Evolutionary conservation across 2,888 invertebrate species (phyloP), one percentile per base, ranked within the genome.

Genomic region (Ophioninae sp.): DNA sequence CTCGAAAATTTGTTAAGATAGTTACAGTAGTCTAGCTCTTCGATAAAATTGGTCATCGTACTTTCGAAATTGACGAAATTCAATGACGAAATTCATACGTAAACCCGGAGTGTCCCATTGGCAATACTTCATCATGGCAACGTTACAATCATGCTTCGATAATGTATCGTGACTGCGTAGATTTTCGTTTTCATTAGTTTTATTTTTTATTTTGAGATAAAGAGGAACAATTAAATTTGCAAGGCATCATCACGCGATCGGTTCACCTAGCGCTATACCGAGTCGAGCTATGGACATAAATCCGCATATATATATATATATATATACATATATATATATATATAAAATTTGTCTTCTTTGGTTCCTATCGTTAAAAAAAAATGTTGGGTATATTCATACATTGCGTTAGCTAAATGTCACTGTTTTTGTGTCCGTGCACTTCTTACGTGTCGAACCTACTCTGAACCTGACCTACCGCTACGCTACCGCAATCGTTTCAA

Each of bases 351-450:
- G 23, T 67, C n/a, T 44, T 72, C 6, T 78, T 67, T 65, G 10
- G 21, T 74, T 73, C 41, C 30, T 23, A 62, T 84, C 77, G 82
- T 50, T 80, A 80, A 77, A 83, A 79, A 62, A 62, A 67, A 78
- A 81, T 81, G 79, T 81, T 83, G 81, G 70, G 78, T 81, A 79
- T 83, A 67, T 78, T 59, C 21, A 62, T 70, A 81, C 80, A 81
- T 86, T 84, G 79, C 87, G 85, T 90, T 92, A 90, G 90, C 88
- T 92, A 92, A 92, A 92, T 91, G 88, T 90, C 89, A 90, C 91
- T 93, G 90, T 93, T 93, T 92, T 87, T 93, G 92, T 93, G 92
- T 92, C 92, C 91, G 92, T 93, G 92, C 92, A 92, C 89, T 91
- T 90, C 91, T 91, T 92, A 90, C 91, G 90, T 92, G 91, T 92